Evolutionary conservation across 2,113 vertebrate genomes (phyloP), one percentile per base, ranked within the genome.

Genomic region (Chamaea fasciata): DNA sequence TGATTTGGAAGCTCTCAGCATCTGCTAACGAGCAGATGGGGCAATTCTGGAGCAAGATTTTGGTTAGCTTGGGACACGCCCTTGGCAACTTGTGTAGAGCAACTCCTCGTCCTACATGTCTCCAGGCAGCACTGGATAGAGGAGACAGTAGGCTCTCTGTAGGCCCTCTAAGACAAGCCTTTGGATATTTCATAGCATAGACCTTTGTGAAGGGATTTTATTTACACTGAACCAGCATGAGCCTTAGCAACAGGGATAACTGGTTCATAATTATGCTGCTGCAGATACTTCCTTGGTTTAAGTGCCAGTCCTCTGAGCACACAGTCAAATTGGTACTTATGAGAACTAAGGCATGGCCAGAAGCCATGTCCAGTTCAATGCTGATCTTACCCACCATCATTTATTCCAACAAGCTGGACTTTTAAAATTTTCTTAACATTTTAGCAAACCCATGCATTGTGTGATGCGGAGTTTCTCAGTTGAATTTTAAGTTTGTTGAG

Each of bases 91-190:
- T 12, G 13, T 3, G 1, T 4, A 67, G 26, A 74, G 56, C 19
- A 57, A 7, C 31, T 73, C 50, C 57, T 68, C 0, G 0, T 21
- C 46, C 31, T 42, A 8, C 0, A 0, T 19, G 30, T 49, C 74
- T 87, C 47, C 21, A 68, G 60, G 64, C 41, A 92, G 37, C n/a
- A 31, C 28, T 22, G 74, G 31, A 37, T 0, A 86, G 52, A 60
- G 30, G n/a, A 44, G 55, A 39, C 11, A n/a, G 47, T 3, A 78
- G 55, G 12, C 41, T 67, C 31, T 28, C 24, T 56, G 24, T 27
- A 87, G 39, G 46, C n/a, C 24, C 30, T 71, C 31, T 15, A 50
- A 63, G 44, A 68, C 35, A 91, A 35, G 26, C 53, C 56, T 79
- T 65, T 35, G 73, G 55, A 1, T 53, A 53, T 46, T 74, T 70